These are phyloP conservation scores for Squalus acanthias DNA, from an alignment of 2,797 vertebrate species.

Conservation along the genomic window DNA sequence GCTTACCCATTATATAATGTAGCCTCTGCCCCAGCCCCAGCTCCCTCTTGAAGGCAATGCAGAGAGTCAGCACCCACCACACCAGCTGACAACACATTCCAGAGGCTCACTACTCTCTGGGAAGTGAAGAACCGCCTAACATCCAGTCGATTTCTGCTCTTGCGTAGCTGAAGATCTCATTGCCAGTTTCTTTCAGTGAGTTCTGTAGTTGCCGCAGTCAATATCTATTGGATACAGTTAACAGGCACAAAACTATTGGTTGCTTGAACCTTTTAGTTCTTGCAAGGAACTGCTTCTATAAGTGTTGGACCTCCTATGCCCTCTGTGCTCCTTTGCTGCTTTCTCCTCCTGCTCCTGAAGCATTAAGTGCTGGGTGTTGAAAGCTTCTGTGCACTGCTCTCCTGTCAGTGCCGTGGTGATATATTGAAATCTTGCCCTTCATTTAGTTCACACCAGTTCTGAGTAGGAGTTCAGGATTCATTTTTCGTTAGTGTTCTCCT, in stretches of 20 bases:
- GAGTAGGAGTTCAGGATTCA: not conserved
- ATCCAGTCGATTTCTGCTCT: no score
- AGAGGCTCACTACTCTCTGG: no score
- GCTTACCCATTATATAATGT: no score
- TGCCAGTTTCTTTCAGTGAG: not conserved
- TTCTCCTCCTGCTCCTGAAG: not conserved
- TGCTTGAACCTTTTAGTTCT: not conserved
- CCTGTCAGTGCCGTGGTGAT: no score
- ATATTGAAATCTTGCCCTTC: not conserved
- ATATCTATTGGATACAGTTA: no score
- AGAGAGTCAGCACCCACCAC: no score
- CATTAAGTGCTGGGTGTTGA: not conserved
- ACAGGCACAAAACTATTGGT: not conserved
- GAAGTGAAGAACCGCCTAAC: no score
- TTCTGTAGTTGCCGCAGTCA: not conserved
- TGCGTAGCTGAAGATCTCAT: no score
- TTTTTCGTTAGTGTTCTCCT: not conserved
- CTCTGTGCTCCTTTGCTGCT: not conserved
- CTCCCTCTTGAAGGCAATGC: no score
- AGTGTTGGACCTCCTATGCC: not conserved
- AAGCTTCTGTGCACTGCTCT: not conserved
- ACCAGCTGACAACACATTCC: no score
- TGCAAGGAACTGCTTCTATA: not conserved
- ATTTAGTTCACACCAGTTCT: not conserved
- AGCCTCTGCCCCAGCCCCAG: no score